Evolutionary conservation across 2,888 invertebrate genomes (phyloP), one percentile per base, ranked within the genome.

Genomic region (Lacanobia oleracea): DNA sequence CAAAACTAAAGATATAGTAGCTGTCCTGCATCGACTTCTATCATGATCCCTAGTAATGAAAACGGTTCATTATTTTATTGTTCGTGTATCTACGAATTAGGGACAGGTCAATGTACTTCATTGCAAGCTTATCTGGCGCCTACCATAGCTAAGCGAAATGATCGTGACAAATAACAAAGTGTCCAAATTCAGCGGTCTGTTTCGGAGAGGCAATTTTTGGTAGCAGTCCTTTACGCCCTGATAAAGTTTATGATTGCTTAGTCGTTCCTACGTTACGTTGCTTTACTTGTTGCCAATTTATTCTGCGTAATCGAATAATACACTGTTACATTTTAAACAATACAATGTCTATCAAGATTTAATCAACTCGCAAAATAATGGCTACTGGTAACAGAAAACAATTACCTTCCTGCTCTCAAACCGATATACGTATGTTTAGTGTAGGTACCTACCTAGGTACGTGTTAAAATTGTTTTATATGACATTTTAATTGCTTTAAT

Each of bases 401-500:
- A 12, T 59, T 68, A 57, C 27, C 54, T 59, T 79, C 61, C 66
- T 59, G n/a, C 16, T 50, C 43, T 63, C 33, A 40, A 63, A 70
- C 21, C 50, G 53, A 79, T 79, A 79, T 40, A 54, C 70, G 75
- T 74, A 50, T 1, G 27, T 27, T n/a, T n/a, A 27, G 27, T 27
- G 27, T 27, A 27, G 27, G n/a, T n/a, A n/a, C n/a, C n/a, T n/a
- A n/a, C n/a, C n/a, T n/a, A n/a, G n/a, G 56, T 50, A 45, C 0
- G 45, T 45, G 50, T 73, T 57, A 69, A 59, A 43, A 61, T 51
- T 63, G 72, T 78, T 72, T 66, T 48, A n/a, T n/a, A n/a, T n/a
- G n/a, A n/a, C n/a, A n/a, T 40, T 43, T 64, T 53, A 64, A 78
- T 65, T 75, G 50, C 23, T 48, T 61, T 60, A 37, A 75, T 69